Conservation (phyloP, 2,113 vertebrate species). For the Loxodonta africana region DNA sequence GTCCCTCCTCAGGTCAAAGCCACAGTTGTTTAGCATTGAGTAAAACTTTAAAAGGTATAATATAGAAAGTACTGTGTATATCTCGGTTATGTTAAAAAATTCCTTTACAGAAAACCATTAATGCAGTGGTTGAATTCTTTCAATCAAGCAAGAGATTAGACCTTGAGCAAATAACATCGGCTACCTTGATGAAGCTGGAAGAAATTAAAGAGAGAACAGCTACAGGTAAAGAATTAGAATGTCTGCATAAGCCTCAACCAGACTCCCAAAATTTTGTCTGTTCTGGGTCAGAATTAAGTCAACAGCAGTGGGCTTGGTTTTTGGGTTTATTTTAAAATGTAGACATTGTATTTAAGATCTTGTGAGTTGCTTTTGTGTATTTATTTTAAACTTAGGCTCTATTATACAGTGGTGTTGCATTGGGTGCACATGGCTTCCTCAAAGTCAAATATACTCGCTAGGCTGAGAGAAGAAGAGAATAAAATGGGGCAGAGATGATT, state of each 20-base stretch:
- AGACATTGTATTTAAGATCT: constrained; percentile 31
- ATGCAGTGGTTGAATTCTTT: constrained; percentile 95
- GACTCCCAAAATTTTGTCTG: neutral
- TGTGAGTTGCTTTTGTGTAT: neutral
- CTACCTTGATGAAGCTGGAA: constrained; percentile 96
- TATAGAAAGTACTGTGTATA: neutral
- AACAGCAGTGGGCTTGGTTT: too few relatives aligned
- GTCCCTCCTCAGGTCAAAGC: neutral
- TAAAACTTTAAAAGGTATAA: constrained; percentile 26
- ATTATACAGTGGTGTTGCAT: neutral
- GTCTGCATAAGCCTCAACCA: neutral
- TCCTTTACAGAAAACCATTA: constrained; percentile 93
- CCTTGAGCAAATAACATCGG: constrained; percentile 95
- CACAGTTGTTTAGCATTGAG: neutral
- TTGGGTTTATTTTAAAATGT: neutral
- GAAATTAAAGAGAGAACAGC: constrained; percentile 98
- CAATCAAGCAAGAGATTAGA: constrained; percentile 93
- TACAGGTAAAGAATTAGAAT: constrained; percentile 88
- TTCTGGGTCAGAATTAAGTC: neutral
- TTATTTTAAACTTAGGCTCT: neutral
- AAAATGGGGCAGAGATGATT: neutral
- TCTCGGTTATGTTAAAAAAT: constrained; percentile 61
- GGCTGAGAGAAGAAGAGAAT: neutral
- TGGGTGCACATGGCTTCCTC: neutral
- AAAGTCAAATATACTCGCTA: neutral